phyloP scores from a whole-genome alignment of 2,888 invertebrate species.

The Norana najaformis region DNA sequence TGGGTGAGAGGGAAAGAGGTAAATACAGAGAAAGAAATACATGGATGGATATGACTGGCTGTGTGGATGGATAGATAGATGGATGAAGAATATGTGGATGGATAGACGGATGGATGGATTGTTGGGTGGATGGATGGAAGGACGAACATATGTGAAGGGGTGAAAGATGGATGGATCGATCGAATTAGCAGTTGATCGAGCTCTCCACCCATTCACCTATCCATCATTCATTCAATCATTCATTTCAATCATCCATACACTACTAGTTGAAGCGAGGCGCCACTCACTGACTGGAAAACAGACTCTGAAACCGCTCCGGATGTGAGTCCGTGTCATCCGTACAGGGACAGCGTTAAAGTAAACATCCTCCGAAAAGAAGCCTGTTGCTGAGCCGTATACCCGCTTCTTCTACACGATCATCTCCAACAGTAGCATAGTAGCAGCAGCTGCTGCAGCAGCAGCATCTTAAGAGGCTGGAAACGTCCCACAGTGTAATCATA shows the following conservation, averaged over 20 bases:
- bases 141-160: too few species aligned
- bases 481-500: not conserved
- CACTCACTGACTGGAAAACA: not conserved
- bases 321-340: not conserved
- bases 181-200: too few species aligned
- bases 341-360: not conserved
- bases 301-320: not conserved
- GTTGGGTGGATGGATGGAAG: too few species aligned
- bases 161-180: not conserved
- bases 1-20: too few species aligned
- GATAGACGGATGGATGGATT: not conserved
- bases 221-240: not conserved
- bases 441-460: not conserved
- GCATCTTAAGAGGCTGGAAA: not conserved
- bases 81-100: too few species aligned
- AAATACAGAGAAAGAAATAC: too few species aligned
- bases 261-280: not conserved
- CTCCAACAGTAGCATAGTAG: too few species aligned
- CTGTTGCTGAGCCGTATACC: not conserved
- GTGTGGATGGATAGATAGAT: not conserved
- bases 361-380: not conserved
- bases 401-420: not conserved
- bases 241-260: not conserved
- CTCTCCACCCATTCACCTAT: too few species aligned
- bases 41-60: too few species aligned